Percentiles rank a stretch among this genome's conserved stretches.
Conservation (phyloP, 2,113 vertebrate genomes). For the Tychaedon coryphoeus region DNA sequence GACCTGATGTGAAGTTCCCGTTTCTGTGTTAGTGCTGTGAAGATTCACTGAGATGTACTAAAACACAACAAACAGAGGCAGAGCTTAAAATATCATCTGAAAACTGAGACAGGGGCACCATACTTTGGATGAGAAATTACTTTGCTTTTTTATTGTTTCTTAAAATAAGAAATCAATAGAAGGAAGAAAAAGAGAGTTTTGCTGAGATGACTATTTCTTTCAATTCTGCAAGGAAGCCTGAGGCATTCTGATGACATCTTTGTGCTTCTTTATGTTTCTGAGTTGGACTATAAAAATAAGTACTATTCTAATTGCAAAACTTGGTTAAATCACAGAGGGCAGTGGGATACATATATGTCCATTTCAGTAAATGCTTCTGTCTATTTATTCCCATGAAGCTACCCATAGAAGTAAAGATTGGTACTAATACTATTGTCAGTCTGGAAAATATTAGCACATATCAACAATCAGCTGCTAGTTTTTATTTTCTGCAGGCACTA, state of each 20-base stretch:
- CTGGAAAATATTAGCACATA: background rate
- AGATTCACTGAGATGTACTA: background rate
- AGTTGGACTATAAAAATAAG: background rate
- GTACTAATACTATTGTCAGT: background rate
- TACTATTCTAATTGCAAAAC: background rate
- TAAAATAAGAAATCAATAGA: background rate
- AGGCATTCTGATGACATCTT: background rate
- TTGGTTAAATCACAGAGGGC: background rate
- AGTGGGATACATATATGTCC: background rate
- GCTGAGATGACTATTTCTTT: background rate
- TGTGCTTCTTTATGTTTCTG: background rate
- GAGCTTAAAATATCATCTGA: background rate
- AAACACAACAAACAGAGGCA: background rate
- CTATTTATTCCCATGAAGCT: background rate
- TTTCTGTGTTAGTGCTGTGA: background rate
- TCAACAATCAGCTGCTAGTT: background rate
- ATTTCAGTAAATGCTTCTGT: background rate
- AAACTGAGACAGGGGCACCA: background rate
- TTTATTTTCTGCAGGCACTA: background rate
- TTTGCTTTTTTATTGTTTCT: background rate
- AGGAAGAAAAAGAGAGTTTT: background rate
- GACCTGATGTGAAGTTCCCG: background rate
- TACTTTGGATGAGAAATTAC: background rate
- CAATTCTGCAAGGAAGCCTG: background rate
- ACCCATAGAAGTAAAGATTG: background rate